phyloP scores from a whole-genome alignment of 2,888 invertebrate species.

The Nemapogon koenigi region DNA sequence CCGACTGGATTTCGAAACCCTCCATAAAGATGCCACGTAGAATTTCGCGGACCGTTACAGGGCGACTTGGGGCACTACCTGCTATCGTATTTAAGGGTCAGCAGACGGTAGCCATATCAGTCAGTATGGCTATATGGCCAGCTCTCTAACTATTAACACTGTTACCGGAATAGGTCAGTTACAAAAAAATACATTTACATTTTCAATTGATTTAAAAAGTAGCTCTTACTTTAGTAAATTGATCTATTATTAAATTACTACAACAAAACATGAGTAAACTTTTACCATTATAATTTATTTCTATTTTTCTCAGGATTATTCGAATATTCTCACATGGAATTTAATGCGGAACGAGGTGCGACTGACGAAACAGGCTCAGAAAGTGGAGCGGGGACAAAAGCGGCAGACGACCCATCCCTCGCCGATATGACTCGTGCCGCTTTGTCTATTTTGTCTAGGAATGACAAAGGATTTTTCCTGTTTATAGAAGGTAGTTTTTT shows the following conservation, averaged over 20 bases:
- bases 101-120: no score
- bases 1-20: no score
- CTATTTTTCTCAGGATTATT: constrained; percentile 67
- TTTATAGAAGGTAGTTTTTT: constrained; percentile 71
- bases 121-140: no score
- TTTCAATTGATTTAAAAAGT: not conserved
- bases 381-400: constrained; percentile 57
- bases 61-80: no score
- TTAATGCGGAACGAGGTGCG: constrained; percentile 75
- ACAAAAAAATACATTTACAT: not conserved
- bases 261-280: not conserved
- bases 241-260: not conserved
- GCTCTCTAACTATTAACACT: no score
- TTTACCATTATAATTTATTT: no score
- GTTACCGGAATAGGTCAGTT: no score
- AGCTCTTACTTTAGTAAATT: no score
- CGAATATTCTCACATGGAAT: constrained; percentile 81
- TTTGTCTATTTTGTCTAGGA: constrained; percentile 71
- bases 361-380: constrained; percentile 58
- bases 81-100: no score
- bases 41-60: no score
- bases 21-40: no score
- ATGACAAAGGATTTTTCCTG: constrained; percentile 77
- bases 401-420: constrained; percentile 73
- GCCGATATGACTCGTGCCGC: constrained; percentile 80